Evolutionary conservation across 2,797 vertebrate species (phyloP).

Genomic region (Tadarida brasiliensis): DNA sequence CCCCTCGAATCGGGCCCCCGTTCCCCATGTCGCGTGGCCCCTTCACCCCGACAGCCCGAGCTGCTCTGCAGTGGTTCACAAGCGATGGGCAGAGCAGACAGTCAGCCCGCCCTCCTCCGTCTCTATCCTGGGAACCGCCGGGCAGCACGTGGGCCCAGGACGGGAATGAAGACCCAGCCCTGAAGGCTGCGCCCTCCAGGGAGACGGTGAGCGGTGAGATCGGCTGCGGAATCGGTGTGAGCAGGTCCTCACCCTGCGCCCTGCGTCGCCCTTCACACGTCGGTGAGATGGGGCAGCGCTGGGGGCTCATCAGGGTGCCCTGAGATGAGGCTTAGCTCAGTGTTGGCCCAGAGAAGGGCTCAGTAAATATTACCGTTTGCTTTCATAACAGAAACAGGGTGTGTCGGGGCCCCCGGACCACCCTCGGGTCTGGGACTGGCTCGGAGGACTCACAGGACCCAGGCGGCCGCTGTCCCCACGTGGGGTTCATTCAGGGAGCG

Average conservation of each 20-base stretch:
- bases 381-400: not conserved
- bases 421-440: not conserved
- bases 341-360: not conserved
- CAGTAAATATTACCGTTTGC: rapidly evolving
- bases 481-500: rapidly evolving
- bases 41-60: rapidly evolving
- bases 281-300: rapidly evolving
- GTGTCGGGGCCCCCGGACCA: rapidly evolving
- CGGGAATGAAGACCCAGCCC: not conserved
- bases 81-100: rapidly evolving
- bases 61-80: rapidly evolving
- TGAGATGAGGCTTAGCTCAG: not conserved
- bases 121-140: rapidly evolving
- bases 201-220: not conserved
- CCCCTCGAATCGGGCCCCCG: rapidly evolving
- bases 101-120: no score
- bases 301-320: rapidly evolving
- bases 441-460: not conserved
- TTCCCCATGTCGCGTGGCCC: rapidly evolving
- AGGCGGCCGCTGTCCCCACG: rapidly evolving
- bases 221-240: rapidly evolving
- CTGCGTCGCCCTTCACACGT: not conserved
- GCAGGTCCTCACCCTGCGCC: not conserved
- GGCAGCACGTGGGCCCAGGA: not conserved
- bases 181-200: not conserved